Conservation (phyloP, 2,113 vertebrate genomes). For the Globicephala melas region DNA sequence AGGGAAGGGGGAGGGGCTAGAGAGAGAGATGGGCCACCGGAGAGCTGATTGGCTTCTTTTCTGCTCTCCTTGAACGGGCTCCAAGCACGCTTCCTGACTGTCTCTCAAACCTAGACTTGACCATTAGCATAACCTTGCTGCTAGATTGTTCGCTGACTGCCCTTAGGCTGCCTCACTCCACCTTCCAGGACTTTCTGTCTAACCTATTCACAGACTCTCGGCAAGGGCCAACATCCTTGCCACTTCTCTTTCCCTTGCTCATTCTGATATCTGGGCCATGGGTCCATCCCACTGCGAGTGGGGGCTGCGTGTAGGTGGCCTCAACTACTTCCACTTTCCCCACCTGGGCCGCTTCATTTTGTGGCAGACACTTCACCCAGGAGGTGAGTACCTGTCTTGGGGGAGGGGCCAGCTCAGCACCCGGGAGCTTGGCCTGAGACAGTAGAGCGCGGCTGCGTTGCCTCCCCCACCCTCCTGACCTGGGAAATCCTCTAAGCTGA, state of each 20-base stretch:
- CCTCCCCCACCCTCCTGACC: constrained; percentile 29
- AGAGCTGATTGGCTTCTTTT: background rate
- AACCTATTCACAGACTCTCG: background rate
- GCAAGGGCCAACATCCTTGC: background rate
- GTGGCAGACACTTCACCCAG: background rate
- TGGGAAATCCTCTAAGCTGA: constrained; percentile 73
- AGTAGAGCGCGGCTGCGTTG: background rate
- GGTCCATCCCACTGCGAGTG: background rate
- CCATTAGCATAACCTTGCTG: background rate
- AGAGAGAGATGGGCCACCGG: background rate
- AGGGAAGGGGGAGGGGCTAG: no score
- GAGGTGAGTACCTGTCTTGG: background rate
- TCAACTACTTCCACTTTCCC: background rate
- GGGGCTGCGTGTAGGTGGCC: background rate
- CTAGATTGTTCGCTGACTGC: background rate
- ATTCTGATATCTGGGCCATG: background rate
- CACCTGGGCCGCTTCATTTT: background rate
- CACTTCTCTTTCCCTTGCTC: background rate
- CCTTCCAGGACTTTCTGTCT: background rate
- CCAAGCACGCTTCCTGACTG: no score
- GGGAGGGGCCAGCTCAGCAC: background rate
- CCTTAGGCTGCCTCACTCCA: background rate
- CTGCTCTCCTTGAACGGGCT: background rate
- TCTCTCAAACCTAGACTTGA: background rate
- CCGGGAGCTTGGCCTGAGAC: background rate